Base-by-base conservation (phyloP, 1,140 invertebrate genomes). In the Ceratina australensis region DNA sequence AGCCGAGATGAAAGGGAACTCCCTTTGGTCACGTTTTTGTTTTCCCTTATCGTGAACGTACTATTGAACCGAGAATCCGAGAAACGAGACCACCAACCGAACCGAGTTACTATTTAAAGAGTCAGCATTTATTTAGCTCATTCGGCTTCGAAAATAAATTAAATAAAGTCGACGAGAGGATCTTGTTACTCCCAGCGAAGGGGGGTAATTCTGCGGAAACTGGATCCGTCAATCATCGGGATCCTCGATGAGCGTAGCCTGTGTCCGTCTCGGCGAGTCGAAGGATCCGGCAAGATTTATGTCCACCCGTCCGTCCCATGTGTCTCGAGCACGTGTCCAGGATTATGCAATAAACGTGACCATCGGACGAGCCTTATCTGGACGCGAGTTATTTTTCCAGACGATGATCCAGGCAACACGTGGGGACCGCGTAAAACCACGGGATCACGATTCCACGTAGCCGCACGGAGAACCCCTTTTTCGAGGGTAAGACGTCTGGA, bases 291-390 rank as follows among this genome's bases (percentile, higher is more conserved):
- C 13, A 13, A 82, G 82, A 83, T 82, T 82, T 67, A 79, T 56
- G 65, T 60, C 5, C 60, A 15, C 50, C 20, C 65, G 33, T 42
- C 33, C 33, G 5, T 42, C 16, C 49, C 63, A 52, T 79, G 56
- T n/a, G 74, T 79, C 71, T 73, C 56, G 69, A 79, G 50, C 75
- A 79, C 65, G 68, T 78, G 79, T 68, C 28, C 24, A 12, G 3
- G 59, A 78, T 83, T 81, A 52, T 50, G 52, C 65, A 83, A 83
- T 49, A 67, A 49, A 78, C 73, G 56, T 61, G 65, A 54, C 26
- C 57, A 42, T 49, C 61, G 10, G 20, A 10, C 24, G 33, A 42
- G 33, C 33, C 33, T 3, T 10, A 10, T 63, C 59, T 28, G 18
- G 3, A 63, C 26, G 47, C 47, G n/a, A 13, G 16, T 63, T 54